Evolutionary conservation across 92 coral and sea anemone genomes (phyloP), one percentile per base, ranked within the genome.

Genomic region (Siderastrea radians): DNA sequence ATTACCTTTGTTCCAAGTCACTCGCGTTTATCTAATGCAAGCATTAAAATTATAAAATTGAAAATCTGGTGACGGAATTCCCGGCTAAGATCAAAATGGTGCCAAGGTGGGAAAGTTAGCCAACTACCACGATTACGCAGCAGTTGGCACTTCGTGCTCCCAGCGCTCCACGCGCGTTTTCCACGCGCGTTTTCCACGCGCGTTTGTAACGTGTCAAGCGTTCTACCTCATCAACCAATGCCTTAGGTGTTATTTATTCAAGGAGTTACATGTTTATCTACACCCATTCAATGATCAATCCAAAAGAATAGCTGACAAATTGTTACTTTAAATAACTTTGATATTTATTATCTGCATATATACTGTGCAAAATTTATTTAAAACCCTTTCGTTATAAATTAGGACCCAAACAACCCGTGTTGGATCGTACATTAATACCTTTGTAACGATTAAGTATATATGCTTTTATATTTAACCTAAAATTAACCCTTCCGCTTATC

Each of bases 331-430:
- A 63, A 79, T 62, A 63, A 17, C 38, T 38, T 54, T 49, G 15
- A 79, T 62, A 46, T 63, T 62, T 64, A 52, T 14, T 49, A 45
- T 77, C 48, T 59, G 68, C 49, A 59, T 77, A 77, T 77, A 17
- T 58, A 79, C 17, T 62, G 59, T 61, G 83, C 72, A 50, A 64
- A 64, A 64, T 79, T 63, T 79, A 49, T 64, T 15, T 64, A 7
- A 61, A 79, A 63, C 61, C 68, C 58, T 63, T 77, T 49, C 17
- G 47, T 58, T 77, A 59, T 79, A 79, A 79, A 62, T 74, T 54
- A 52, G 44, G 72, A 78, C 45, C 82, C 82, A 78, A 46, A 49
- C 72, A 14, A 49, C 46, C 72, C 3, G 48, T 60, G 49, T 19
- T 49, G 81, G 62, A 59, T 74, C 79, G 75, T 16, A 48, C 17